These are phyloP conservation scores for Marasmarcha lunaedactyla DNA, from an alignment of 2,888 invertebrate species.

Conservation along the genomic window DNA sequence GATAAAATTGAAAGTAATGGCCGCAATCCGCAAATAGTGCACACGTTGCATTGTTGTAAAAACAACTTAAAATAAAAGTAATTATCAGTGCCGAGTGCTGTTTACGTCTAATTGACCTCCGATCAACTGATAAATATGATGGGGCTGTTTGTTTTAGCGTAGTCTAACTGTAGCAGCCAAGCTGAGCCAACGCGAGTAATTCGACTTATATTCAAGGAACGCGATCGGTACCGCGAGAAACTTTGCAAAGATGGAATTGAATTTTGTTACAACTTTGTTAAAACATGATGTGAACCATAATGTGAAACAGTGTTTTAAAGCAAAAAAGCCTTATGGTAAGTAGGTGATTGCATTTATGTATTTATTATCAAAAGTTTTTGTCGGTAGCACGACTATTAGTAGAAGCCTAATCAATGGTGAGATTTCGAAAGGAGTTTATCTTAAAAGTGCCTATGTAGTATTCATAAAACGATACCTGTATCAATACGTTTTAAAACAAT, in stretches of 20 bases:
- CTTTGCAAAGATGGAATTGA: constrained; percentile 48
- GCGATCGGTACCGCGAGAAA: too few relatives aligned
- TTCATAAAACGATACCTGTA: too few relatives aligned
- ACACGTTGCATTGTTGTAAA: too few relatives aligned
- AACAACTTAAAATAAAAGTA: not conserved
- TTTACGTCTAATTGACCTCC: constrained; percentile 31
- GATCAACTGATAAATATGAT: constrained; percentile 34
- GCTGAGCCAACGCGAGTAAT: not conserved
- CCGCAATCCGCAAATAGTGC: too few relatives aligned
- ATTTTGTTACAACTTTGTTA: constrained; percentile 51
- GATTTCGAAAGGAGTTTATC: too few relatives aligned
- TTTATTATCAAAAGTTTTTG: not conserved
- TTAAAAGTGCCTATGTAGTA: too few relatives aligned
- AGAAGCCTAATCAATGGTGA: too few relatives aligned
- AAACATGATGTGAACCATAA: constrained; percentile 65
- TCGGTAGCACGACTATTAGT: too few relatives aligned
- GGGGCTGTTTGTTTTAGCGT: constrained; percentile 36
- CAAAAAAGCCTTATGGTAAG: constrained; percentile 62
- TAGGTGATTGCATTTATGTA: constrained; percentile 9
- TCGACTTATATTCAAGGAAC: not conserved
- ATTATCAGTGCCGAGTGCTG: constrained; percentile 25
- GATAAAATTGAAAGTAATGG: too few relatives aligned
- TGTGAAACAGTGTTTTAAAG: constrained; percentile 60
- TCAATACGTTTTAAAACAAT: too few relatives aligned
- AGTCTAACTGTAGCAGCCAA: constrained; percentile 21